Percentiles rank a stretch among this genome's conserved stretches.
These are phyloP conservation scores for Ciona savignyi DNA, from an alignment of 23 tunicate species.

Conservation along the genomic window DNA sequence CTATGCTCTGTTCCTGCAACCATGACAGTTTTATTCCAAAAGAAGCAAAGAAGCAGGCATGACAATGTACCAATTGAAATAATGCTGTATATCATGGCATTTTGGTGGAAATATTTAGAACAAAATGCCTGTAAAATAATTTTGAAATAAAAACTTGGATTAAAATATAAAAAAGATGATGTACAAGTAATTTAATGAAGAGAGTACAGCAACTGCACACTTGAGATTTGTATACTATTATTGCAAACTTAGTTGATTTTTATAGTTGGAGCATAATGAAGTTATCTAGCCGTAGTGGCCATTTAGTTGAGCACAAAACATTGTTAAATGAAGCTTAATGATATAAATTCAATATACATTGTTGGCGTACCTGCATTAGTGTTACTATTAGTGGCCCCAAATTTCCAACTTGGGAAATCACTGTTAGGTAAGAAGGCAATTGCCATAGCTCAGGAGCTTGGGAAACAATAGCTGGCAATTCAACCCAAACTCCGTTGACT, in stretches of 20 bases:
- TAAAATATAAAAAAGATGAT: conserved; percentile 26
- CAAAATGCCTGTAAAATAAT: conserved; percentile 23
- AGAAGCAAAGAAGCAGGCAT: conserved; percentile 50
- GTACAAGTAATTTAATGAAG: too few species aligned
- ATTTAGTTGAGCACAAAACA: too few species aligned
- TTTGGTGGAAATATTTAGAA: conserved; percentile 33
- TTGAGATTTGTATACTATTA: too few species aligned
- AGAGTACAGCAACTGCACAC: too few species aligned
- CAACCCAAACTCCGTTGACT: conserved; percentile 87
- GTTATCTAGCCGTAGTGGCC: too few species aligned
- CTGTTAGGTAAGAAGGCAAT: conserved; percentile 60
- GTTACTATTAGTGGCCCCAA: conserved; percentile 73
- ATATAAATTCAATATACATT: too few species aligned
- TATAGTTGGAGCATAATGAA: too few species aligned
- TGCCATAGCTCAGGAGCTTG: conserved; percentile 64
- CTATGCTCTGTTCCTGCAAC: conserved; percentile 31
- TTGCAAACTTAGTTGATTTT: too few species aligned
- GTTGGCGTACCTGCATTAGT: conserved; percentile 45
- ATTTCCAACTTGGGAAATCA: conserved; percentile 67
- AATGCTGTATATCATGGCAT: conserved; percentile 55
- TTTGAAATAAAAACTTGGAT: neutral
- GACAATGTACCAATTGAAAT: conserved; percentile 28
- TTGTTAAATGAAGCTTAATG: too few species aligned
- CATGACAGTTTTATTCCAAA: conserved; percentile 40
- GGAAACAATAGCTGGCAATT: conserved; percentile 58